Base-by-base conservation (phyloP, 2,888 invertebrate species). In the Dryococelus australis region DNA sequence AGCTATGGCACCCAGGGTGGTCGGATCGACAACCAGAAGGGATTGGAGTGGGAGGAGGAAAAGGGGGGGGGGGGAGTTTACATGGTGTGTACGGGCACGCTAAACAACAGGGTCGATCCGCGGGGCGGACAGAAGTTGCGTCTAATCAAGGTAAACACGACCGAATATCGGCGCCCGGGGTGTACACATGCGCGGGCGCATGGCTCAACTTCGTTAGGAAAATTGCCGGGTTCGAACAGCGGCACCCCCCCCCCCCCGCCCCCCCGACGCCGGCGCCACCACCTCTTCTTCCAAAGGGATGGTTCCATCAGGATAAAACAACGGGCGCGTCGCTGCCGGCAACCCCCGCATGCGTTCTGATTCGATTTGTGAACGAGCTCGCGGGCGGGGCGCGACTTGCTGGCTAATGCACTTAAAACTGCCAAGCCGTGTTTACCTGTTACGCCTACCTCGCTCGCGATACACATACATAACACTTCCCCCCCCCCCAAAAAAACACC, bases 121-220 rank as follows among this genome's bases (percentile, higher is more conserved):
- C 10, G 20, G 65, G 65, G 65, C 65, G 65, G 24, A 20, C 65
- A 65, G 65, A 65, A 65, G 65, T 65, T 65, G 65, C 65, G 65
- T 65, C 65, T 65, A 65, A 65, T 65, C 65, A 65, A 65, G 65
- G 65, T 65, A 65, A 65, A 65, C 65, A 65, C 65, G 65, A 65
- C 65, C 65, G 24, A 65, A 65, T 65, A 65, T 65, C 65, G 10
- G 24, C 65, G 47, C 47, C n/a, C n/a, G n/a, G n/a, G n/a, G n/a
- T n/a, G n/a, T n/a, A n/a, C n/a, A 47, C 65, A 65, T 24, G 65
- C 65, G 24, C 65, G 65, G 20, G 24, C 65, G 65, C 65, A 65
- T 16, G 20, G 16, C 65, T 20, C 65, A 65, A 65, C 65, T 65
- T 65, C 65, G 65, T 65, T 65, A 65, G 65, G 10, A 20, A 65